Conservation (phyloP, 1,140 invertebrate species). For the Psix sp. region DNA sequence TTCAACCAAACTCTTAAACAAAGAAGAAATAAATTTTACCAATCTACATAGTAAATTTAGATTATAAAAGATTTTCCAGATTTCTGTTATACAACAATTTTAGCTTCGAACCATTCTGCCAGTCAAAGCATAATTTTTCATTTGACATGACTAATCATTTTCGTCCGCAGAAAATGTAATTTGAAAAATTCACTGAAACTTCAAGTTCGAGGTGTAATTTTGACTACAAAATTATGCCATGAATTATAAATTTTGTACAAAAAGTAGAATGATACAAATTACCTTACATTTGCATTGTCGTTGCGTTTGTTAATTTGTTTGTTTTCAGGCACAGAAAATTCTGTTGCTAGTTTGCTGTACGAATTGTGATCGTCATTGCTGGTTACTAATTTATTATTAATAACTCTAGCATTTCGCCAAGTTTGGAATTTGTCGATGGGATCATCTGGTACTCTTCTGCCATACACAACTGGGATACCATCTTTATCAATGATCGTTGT, state of each 20-base stretch:
- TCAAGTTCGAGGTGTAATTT: too few species aligned
- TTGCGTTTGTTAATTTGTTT: conserved; percentile 44
- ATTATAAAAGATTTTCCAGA: too few species aligned
- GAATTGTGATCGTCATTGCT: conserved; percentile 7
- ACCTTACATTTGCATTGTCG: conserved; percentile 71
- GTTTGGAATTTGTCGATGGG: conserved; percentile 86
- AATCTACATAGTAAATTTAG: too few species aligned
- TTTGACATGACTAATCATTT: too few species aligned
- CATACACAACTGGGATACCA: conserved; percentile 87
- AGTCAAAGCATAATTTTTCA: too few species aligned
- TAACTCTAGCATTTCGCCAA: conserved; percentile 91
- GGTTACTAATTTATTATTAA: conserved; percentile 86
- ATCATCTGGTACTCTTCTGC: conserved; percentile 88
- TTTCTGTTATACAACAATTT: too few species aligned
- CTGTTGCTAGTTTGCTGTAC: too few species aligned
- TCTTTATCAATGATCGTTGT: conserved; percentile 79
- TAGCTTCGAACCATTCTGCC: too few species aligned
- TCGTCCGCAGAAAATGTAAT: too few species aligned
- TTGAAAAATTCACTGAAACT: too few species aligned
- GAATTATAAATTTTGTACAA: not conserved
- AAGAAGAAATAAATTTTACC: too few species aligned
- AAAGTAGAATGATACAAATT: conserved; percentile 2
- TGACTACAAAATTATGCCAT: not conserved
- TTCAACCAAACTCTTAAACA: too few species aligned
- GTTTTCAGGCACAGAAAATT: conserved; percentile 13